Conservation (phyloP, 2,113 vertebrate species). For the Heptranchias perlo region DNA sequence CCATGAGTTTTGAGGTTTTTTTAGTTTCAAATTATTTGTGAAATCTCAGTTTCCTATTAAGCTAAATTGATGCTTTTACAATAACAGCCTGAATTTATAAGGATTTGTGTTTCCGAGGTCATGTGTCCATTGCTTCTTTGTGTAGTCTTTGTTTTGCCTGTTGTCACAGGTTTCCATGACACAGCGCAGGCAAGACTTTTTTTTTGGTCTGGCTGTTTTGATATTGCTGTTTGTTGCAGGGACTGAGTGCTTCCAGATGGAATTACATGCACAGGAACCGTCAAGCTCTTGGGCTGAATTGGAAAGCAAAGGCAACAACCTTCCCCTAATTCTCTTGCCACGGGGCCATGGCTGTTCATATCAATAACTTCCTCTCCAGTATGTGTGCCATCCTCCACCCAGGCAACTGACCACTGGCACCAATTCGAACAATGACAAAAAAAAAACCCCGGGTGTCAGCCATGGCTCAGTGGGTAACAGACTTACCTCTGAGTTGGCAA, state of each 20-base stretch:
- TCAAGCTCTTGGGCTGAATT: too few species aligned
- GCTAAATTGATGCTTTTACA: neutral
- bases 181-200: neutral
- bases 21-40: neutral
- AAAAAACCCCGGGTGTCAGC: neutral
- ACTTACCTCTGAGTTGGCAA: too few species aligned
- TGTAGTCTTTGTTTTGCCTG: neutral
- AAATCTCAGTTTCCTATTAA: neutral
- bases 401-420: neutral
- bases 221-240: neutral
- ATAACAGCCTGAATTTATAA: neutral
- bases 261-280: neutral
- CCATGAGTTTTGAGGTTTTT: neutral
- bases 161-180: neutral
- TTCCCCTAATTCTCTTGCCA: neutral
- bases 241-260: neutral
- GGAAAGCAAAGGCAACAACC: neutral
- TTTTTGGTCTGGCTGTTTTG: neutral
- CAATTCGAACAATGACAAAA: neutral
- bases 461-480: neutral
- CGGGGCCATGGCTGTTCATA: neutral
- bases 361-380: neutral
- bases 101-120: neutral
- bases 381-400: neutral
- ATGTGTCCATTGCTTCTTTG: neutral